Evolutionary conservation across 2,113 vertebrate genomes (phyloP).

Genomic region (Myotis lucifugus): DNA sequence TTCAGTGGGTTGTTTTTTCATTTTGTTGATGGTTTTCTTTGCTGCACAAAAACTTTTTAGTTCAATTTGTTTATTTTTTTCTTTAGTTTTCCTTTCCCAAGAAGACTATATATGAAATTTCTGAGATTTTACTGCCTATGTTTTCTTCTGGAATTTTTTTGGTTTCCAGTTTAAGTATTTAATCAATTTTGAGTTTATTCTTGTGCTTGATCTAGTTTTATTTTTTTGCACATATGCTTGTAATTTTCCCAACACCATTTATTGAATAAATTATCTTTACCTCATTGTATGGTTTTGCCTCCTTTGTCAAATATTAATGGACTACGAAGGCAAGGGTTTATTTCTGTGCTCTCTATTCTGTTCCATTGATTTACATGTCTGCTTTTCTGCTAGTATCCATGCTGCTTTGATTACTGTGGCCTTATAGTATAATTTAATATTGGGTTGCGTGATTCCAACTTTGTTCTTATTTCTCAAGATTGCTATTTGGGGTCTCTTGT

Average conservation of each 20-base stretch:
- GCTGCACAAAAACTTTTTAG: background rate
- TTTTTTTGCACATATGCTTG: background rate
- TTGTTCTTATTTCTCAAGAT: background rate
- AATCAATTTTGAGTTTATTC: background rate
- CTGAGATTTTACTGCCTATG: background rate
- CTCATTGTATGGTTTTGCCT: background rate
- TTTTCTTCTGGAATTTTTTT: background rate
- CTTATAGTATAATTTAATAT: background rate
- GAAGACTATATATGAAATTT: background rate
- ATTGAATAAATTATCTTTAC: background rate
- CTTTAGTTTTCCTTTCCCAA: background rate
- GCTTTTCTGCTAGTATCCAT: background rate
- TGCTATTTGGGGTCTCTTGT: background rate
- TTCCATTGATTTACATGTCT: background rate
- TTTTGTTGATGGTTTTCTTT: background rate
- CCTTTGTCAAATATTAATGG: background rate
- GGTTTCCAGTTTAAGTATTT: background rate
- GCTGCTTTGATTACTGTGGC: background rate
- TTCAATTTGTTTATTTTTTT: background rate
- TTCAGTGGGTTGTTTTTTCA: background rate
- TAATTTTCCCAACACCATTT: background rate
- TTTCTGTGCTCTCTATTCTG: background rate
- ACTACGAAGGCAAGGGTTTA: background rate
- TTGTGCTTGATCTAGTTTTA: background rate
- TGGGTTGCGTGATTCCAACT: background rate